Conservation (phyloP, 1,140 invertebrate genomes). For the Centruroides vittatus region DNA sequence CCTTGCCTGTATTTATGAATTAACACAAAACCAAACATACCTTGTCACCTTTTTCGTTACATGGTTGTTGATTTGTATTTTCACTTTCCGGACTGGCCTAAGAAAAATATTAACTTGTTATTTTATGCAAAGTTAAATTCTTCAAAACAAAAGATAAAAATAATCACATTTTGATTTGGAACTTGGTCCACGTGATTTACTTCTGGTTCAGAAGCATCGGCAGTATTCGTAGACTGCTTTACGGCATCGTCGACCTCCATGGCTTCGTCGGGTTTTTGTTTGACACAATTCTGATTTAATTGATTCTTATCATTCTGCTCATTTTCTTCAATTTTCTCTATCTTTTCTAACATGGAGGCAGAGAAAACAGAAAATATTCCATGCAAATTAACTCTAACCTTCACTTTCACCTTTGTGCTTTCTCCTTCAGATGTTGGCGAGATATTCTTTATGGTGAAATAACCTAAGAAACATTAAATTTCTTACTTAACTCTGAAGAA, state of each 20-base stretch:
- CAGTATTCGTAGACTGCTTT: no score
- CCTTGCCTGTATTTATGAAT: no score
- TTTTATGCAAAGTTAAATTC: no score
- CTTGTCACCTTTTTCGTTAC: no score
- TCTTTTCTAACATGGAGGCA: constrained; percentile 68
- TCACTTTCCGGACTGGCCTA: no score
- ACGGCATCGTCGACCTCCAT: neutral
- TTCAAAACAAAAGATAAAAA: no score
- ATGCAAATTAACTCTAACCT: constrained; percentile 81
- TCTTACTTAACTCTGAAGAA: neutral
- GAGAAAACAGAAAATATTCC: constrained; percentile 76
- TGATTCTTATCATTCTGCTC: constrained; percentile 7
- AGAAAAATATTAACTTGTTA: no score
- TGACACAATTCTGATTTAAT: neutral
- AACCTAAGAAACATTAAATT: constrained; percentile 38
- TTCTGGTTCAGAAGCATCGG: no score
- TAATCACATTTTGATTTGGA: no score
- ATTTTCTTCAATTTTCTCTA: neutral
- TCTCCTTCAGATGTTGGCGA: constrained; percentile 72
- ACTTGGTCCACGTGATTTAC: no score
- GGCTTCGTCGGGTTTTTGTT: neutral
- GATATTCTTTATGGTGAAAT: constrained; percentile 70
- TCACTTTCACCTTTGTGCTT: constrained; percentile 85
- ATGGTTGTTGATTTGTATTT: no score
- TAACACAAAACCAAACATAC: no score